Evolutionary conservation across 2,888 invertebrate species (phyloP).

Genomic region (Punctoribates punctum): DNA sequence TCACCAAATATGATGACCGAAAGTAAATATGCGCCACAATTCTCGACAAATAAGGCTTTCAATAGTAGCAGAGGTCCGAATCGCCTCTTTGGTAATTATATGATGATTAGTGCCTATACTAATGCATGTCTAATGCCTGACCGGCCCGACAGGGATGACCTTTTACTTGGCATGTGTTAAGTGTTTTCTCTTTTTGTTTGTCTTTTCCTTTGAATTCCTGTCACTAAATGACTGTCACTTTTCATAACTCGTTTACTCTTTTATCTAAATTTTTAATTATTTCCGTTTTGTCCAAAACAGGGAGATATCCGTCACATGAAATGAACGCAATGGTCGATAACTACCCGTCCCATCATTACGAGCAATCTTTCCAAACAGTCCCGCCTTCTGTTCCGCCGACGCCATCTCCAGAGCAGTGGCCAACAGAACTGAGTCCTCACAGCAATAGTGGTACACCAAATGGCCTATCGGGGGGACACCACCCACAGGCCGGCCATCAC

Average conservation of each 20-base stretch:
- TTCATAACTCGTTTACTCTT: no score
- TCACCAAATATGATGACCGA: conserved; percentile 45
- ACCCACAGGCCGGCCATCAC: conserved; percentile 19
- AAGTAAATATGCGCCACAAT: conserved; percentile 47
- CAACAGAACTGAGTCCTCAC: conserved; percentile 46
- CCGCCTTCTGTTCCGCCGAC: conserved; percentile 60
- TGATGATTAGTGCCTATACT: conserved; percentile 33
- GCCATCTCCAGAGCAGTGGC: conserved; percentile 48
- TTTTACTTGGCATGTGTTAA: conserved; percentile 20
- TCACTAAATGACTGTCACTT: neutral
- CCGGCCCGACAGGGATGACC: conserved; percentile 19
- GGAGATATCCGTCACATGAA: conserved; percentile 48
- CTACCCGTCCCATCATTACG: conserved; percentile 47
- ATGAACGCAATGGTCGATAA: conserved; percentile 50
- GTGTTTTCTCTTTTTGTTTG: conserved; percentile 1
- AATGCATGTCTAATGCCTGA: conserved; percentile 29
- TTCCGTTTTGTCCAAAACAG: conserved; percentile 22
- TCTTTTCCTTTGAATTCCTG: neutral
- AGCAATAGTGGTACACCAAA: conserved; percentile 43
- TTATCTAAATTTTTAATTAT: neutral
- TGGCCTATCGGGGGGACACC: conserved; percentile 23
- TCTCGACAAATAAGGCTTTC: conserved; percentile 44
- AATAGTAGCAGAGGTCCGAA: conserved; percentile 35
- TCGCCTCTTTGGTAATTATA: conserved; percentile 40
- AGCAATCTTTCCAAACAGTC: conserved; percentile 67